Conservation (phyloP, 2,113 vertebrate species). For the cat (Felis catus) region DNA sequence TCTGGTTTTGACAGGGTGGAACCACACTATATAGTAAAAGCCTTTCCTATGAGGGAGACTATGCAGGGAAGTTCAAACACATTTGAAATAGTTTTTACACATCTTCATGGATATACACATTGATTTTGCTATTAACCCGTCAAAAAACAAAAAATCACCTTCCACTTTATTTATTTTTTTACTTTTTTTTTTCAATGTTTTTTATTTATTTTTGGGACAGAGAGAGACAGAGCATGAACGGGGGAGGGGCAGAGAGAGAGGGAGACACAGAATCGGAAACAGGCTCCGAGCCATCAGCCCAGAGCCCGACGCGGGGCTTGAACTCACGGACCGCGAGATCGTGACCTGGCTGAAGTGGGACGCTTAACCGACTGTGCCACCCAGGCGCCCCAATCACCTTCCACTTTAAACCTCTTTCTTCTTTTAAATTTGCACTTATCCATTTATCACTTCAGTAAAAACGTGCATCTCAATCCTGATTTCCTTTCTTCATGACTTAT, state of each 20-base stretch:
- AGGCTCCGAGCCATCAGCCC: too few species aligned
- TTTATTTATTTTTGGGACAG: too few species aligned
- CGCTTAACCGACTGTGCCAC: too few species aligned
- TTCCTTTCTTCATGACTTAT: not conserved
- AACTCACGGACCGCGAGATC: too few species aligned
- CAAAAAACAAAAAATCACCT: not conserved
- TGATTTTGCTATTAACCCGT: not conserved
- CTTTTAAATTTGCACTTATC: not conserved
- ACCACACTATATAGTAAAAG: not conserved
- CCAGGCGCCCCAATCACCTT: not conserved
- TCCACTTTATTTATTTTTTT: not conserved
- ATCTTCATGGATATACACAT: not conserved
- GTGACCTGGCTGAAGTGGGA: too few species aligned
- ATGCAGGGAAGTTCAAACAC: not conserved
- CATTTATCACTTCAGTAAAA: not conserved
- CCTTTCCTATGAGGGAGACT: not conserved
- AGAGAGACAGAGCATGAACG: too few species aligned
- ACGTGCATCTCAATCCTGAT: not conserved
- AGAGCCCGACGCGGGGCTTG: too few species aligned
- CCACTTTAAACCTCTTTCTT: not conserved
- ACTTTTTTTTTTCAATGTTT: too few species aligned
- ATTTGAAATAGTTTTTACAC: slow-evolving; percentile 9
- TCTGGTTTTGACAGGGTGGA: slow-evolving; percentile 9
- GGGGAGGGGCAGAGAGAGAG: too few species aligned
- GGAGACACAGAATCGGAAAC: too few species aligned